Conservation (phyloP, 1,140 invertebrate species). For the Ectropis grisescens region DNA sequence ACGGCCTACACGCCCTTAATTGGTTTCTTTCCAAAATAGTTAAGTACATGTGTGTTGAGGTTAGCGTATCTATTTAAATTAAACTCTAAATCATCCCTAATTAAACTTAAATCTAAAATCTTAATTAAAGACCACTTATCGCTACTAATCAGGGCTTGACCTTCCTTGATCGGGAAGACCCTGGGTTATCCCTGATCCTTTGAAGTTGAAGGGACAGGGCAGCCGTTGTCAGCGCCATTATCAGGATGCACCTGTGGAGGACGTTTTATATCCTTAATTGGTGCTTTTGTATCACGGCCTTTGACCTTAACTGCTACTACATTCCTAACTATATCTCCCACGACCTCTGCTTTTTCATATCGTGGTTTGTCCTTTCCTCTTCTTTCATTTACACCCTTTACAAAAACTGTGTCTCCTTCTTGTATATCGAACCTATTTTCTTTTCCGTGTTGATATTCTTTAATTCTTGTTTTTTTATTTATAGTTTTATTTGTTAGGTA, state of each 20-base stretch:
- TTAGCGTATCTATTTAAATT: slow-evolving; percentile 10
- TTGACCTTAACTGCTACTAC: slow-evolving; percentile 22
- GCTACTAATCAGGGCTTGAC: slow-evolving; percentile 9
- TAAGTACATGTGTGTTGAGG: slow-evolving; percentile 4
- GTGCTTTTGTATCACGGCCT: slow-evolving; percentile 26
- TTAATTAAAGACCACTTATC: slow-evolving; percentile 22
- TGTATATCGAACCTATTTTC: slow-evolving; percentile 1
- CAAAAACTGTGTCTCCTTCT: slow-evolving; percentile 11
- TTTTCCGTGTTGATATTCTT: neutral
- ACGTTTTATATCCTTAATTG: slow-evolving; percentile 15
- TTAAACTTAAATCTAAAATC: slow-evolving; percentile 17
- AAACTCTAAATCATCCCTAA: slow-evolving; percentile 8
- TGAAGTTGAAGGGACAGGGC: slow-evolving; percentile 21
- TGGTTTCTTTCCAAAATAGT: slow-evolving; percentile 2
- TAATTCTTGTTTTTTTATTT: neutral
- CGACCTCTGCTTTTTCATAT: slow-evolving; percentile 15
- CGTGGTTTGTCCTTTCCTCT: slow-evolving; percentile 20
- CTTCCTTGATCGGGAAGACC: slow-evolving; percentile 16
- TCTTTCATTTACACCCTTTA: slow-evolving; percentile 11
- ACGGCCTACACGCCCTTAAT: too few relatives aligned
- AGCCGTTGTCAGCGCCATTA: slow-evolving; percentile 3
- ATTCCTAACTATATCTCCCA: slow-evolving; percentile 9
- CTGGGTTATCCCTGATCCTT: slow-evolving; percentile 16
- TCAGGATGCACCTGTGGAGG: slow-evolving; percentile 16
- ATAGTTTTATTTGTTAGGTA: neutral